A percentile compares a stretch with the other conserved stretches of the same genome.
These are phyloP conservation scores for Petrophora chlorosata DNA, from an alignment of 2,888 invertebrate genomes.

Conservation along the genomic window DNA sequence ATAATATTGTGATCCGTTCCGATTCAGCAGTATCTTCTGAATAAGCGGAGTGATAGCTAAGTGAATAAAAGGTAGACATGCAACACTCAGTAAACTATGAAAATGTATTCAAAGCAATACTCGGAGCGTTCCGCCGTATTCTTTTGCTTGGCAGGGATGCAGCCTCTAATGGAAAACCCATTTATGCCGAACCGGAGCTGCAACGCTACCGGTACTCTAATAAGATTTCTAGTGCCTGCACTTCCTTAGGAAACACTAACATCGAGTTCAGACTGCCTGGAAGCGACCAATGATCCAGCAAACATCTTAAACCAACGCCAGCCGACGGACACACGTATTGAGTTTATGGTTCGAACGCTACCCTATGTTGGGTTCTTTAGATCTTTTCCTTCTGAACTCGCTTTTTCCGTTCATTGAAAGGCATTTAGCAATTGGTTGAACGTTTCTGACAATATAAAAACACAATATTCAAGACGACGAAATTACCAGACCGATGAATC, in stretches of 20 bases:
- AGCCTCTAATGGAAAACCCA: conserved; percentile 64
- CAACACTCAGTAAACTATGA: conserved; percentile 40
- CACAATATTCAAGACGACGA: conserved; percentile 35
- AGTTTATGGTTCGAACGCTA: conserved; percentile 4
- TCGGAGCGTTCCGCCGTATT: conserved; percentile 37
- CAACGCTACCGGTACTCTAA: conserved; percentile 44
- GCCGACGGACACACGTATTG: background rate
- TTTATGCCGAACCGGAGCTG: conserved; percentile 54
- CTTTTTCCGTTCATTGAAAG: conserved; percentile 6
- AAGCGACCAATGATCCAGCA: conserved; percentile 38
- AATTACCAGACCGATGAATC: conserved; percentile 41
- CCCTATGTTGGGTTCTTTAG: background rate
- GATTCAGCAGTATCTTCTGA: conserved; percentile 29
- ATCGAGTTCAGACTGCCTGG: conserved; percentile 18
- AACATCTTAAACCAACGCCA: conserved; percentile 16
- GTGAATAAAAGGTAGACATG: conserved; percentile 32
- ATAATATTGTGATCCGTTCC: conserved; percentile 29
- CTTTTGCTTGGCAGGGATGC: conserved; percentile 46
- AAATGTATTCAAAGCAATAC: conserved; percentile 45
- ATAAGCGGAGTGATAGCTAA: conserved; percentile 26
- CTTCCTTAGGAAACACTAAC: conserved; percentile 36
- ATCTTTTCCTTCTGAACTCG: background rate
- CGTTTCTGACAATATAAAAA: conserved; percentile 17
- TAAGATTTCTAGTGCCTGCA: conserved; percentile 42
- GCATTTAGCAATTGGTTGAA: conserved; percentile 17